Evolutionary conservation across 2,888 invertebrate genomes (phyloP).

Genomic region (Leptogaster cylindrica): DNA sequence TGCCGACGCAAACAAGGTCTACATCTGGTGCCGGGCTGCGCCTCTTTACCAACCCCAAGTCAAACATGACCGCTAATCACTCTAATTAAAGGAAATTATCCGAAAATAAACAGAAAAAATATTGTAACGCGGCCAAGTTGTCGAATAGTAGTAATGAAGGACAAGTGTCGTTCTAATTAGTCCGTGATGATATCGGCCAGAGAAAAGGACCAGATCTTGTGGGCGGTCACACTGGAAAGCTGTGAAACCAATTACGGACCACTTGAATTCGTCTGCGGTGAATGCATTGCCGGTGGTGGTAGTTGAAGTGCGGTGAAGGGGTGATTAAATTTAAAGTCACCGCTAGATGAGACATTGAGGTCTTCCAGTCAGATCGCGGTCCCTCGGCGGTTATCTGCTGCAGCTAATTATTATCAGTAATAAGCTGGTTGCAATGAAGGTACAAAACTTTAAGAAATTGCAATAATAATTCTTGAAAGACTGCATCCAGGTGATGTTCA

Average conservation of each 20-base stretch:
- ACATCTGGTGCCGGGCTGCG: not conserved
- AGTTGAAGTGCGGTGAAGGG: no score
- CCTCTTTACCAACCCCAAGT: not conserved
- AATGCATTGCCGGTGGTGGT: no score
- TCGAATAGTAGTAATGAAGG: not conserved
- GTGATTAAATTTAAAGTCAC: no score
- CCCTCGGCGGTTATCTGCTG: no score
- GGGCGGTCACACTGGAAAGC: not conserved
- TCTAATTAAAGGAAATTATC: slow-evolving; percentile 34
- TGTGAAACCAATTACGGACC: slow-evolving; percentile 43
- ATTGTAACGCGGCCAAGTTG: not conserved
- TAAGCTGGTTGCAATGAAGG: no score
- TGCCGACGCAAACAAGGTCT: not conserved
- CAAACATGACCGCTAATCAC: slow-evolving; percentile 18
- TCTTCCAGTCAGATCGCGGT: no score
- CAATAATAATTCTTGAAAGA: no score
- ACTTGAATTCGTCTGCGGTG: slow-evolving; percentile 22
- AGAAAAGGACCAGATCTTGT: not conserved
- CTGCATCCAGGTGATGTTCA: no score
- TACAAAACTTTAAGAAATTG: no score
- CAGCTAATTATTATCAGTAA: no score
- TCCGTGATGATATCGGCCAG: slow-evolving; percentile 1
- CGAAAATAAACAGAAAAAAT: slow-evolving; percentile 17
- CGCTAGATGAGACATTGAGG: no score
- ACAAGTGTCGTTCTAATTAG: slow-evolving; percentile 29